These are phyloP conservation scores for Cherax quadricarinatus DNA, from an alignment of 1,140 invertebrate species.

Conservation along the genomic window DNA sequence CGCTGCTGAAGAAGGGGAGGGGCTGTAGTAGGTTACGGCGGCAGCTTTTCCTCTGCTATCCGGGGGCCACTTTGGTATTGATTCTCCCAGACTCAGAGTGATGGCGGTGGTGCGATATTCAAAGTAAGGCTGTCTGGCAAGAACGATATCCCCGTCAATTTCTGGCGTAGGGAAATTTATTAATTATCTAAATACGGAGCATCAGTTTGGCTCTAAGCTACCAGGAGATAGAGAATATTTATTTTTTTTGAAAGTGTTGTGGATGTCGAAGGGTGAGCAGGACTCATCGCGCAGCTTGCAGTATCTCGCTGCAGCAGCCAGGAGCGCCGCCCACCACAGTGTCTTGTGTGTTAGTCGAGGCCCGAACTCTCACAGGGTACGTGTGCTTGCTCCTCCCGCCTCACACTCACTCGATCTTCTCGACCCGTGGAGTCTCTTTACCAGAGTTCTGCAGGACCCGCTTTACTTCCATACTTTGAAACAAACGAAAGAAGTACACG, in stretches of 20 bases:
- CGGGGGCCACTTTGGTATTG: not conserved
- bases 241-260: not conserved
- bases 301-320: not conserved
- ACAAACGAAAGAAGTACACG: not conserved
- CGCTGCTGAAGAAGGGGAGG: not conserved
- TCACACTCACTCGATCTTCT: not conserved
- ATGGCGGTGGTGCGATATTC: not conserved
- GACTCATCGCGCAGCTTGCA: not conserved
- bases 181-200: not conserved
- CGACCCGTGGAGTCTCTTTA: not conserved
- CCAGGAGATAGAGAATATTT: not conserved
- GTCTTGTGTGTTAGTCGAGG: slow-evolving; percentile 16
- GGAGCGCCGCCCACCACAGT: not conserved
- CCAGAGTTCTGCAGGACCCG: not conserved
- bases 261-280: not conserved
- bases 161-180: not conserved
- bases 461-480: not conserved
- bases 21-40: slow-evolving; percentile 3
- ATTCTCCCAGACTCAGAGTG: not conserved
- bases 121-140: not conserved
- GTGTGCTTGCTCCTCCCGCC: not conserved
- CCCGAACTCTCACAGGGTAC: slow-evolving; percentile 9
- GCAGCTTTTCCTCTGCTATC: not conserved
- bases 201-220: not conserved
- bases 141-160: not conserved